Percentiles rank a stretch among this genome's conserved stretches.
Evolutionary conservation across 2,888 invertebrate genomes (phyloP).

Genomic region (Metopia argyrocephala): DNA sequence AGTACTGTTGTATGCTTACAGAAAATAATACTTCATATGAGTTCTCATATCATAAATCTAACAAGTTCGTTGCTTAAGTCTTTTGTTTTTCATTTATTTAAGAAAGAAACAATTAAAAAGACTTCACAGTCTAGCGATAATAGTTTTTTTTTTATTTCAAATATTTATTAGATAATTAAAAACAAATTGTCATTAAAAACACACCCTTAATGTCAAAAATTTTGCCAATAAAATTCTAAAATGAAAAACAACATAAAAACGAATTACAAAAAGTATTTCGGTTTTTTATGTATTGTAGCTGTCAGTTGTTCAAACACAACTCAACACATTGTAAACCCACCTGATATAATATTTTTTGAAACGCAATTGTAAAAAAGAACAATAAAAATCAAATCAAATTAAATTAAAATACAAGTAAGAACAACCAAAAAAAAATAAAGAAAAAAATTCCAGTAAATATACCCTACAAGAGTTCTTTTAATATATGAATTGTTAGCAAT

Average conservation of each 20-base stretch:
- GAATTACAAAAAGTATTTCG: constrained; percentile 19
- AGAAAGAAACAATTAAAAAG: too few relatives aligned
- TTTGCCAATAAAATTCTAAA: constrained; percentile 15
- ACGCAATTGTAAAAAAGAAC: not conserved
- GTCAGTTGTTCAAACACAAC: not conserved
- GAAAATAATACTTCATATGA: not conserved
- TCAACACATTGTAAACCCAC: constrained; percentile 47
- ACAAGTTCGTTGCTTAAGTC: not conserved
- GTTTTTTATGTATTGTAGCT: too few relatives aligned
- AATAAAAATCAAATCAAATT: not conserved
- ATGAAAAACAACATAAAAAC: constrained; percentile 13
- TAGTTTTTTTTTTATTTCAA: not conserved
- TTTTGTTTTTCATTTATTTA: not conserved
- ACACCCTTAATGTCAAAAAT: constrained; percentile 51
- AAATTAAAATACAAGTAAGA: too few relatives aligned
- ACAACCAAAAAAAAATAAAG: too few relatives aligned
- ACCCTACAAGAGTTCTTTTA: too few relatives aligned
- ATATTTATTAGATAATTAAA: constrained; percentile 48
- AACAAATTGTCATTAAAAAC: constrained; percentile 55
- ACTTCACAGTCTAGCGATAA: not conserved
- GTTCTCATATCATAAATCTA: not conserved
- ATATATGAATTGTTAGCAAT: too few relatives aligned
- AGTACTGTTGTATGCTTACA: too few relatives aligned
- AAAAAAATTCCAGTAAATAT: too few relatives aligned
- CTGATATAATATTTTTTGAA: constrained; percentile 42